Evolutionary conservation across 2,797 vertebrate species (phyloP).

Genomic region (Gephyroberyx darwinii): DNA sequence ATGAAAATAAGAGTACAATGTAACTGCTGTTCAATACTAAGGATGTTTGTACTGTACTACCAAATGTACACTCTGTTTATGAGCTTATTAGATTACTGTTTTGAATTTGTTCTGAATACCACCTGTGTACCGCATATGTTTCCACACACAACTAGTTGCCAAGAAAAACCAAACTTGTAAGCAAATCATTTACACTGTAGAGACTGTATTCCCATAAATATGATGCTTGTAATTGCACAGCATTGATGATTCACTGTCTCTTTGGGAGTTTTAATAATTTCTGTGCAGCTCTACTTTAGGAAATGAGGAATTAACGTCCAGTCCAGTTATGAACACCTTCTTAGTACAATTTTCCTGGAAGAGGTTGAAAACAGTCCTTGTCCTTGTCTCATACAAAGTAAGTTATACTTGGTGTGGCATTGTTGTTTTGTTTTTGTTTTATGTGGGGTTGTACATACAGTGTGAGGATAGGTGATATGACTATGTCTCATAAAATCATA

Average conservation of each 20-base stretch:
- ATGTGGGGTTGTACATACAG: neutral
- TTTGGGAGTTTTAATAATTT: constrained; percentile 53
- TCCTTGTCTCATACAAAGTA: constrained; percentile 10
- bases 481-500: constrained; percentile 7
- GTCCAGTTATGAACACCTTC: constrained; percentile 30
- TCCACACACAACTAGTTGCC: neutral
- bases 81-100: neutral
- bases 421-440: neutral
- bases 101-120: neutral
- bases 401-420: constrained; percentile 4
- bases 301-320: constrained; percentile 4
- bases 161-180: too few species aligned
- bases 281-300: constrained; percentile 16
- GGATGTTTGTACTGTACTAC: too few species aligned
- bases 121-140: neutral
- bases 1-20: neutral
- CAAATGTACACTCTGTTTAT: neutral
- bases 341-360: constrained; percentile 51
- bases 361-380: constrained; percentile 29
- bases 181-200: constrained; percentile 2
- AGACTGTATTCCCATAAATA: constrained; percentile 33
- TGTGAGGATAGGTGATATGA: neutral
- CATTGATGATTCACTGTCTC: constrained; percentile 19
- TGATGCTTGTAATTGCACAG: constrained; percentile 48
- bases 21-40: neutral